These are phyloP conservation scores for Corythoichthys intestinalis DNA, from an alignment of 2,113 vertebrate species.

Conservation along the genomic window DNA sequence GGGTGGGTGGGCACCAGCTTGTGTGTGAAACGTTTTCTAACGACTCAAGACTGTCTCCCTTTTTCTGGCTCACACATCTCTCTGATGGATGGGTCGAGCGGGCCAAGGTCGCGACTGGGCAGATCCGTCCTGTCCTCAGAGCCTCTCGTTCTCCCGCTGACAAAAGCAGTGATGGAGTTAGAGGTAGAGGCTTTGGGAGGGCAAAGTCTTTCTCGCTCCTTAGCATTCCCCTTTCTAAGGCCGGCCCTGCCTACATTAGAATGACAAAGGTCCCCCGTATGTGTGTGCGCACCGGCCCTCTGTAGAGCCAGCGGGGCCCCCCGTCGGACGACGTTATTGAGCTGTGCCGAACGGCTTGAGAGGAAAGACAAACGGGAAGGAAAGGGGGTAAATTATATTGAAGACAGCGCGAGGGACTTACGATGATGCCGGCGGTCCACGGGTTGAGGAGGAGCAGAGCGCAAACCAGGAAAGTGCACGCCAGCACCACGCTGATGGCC, in stretches of 20 bases:
- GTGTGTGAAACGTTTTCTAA: constrained; percentile 72
- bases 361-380: constrained; percentile 34
- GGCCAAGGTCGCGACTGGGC: constrained; percentile 74
- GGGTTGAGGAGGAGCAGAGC: constrained; percentile 97
- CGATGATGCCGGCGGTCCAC: constrained; percentile 97
- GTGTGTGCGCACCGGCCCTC: constrained; percentile 53
- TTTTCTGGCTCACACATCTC: constrained; percentile 26
- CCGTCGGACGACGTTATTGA: constrained; percentile 65
- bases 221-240: constrained; percentile 72
- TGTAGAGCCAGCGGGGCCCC: constrained; percentile 61
- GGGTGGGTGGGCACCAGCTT: constrained; percentile 53
- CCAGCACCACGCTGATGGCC: constrained; percentile 91
- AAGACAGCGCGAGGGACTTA: constrained; percentile 72
- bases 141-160: constrained; percentile 54
- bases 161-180: constrained; percentile 66
- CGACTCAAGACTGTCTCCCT: constrained; percentile 52
- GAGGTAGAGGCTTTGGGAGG: constrained; percentile 72
- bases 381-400: constrained; percentile 34
- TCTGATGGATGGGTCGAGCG: constrained; percentile 76
- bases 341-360: constrained; percentile 60
- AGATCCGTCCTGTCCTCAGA: constrained; percentile 68
- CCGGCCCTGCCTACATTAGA: constrained; percentile 64
- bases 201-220: constrained; percentile 68
- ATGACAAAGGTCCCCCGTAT: constrained; percentile 69
- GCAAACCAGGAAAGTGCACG: constrained; percentile 95